These are phyloP conservation scores for Lapara coniferarum DNA, from an alignment of 2,888 invertebrate genomes.

Conservation along the genomic window DNA sequence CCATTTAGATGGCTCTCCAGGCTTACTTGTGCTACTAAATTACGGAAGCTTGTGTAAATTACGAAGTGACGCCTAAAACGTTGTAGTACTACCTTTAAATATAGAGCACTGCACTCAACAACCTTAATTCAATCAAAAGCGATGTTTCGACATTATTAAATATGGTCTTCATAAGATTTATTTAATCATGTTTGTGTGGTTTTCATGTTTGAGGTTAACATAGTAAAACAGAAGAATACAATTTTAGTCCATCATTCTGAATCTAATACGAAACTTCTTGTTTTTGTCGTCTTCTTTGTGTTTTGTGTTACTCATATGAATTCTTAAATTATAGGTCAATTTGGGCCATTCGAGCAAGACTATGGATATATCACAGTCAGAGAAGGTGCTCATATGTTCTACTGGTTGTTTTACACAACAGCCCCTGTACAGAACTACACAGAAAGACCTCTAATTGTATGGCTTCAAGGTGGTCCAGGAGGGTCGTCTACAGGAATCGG, in stretches of 20 bases:
- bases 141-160: too few relatives aligned
- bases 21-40: too few relatives aligned
- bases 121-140: too few relatives aligned
- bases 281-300: not conserved
- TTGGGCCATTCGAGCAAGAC: conserved; percentile 87
- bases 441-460: conserved; percentile 90
- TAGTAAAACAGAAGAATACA: too few relatives aligned
- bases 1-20: too few relatives aligned
- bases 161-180: not conserved
- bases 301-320: not conserved
- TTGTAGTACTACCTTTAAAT: too few relatives aligned
- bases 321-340: conserved; percentile 56
- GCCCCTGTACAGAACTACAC: conserved; percentile 83
- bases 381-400: conserved; percentile 91
- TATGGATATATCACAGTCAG: conserved; percentile 90
- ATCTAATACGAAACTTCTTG: too few relatives aligned
- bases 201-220: too few relatives aligned
- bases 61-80: too few relatives aligned
- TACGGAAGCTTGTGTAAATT: too few relatives aligned
- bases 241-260: too few relatives aligned
- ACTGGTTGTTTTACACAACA: conserved; percentile 92
- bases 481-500: conserved; percentile 92
- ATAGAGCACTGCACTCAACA: too few relatives aligned
- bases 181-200: not conserved
- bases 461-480: conserved; percentile 95